Evolutionary conservation across 2,888 invertebrate genomes (phyloP).

Genomic region (Rhagonycha fulva): DNA sequence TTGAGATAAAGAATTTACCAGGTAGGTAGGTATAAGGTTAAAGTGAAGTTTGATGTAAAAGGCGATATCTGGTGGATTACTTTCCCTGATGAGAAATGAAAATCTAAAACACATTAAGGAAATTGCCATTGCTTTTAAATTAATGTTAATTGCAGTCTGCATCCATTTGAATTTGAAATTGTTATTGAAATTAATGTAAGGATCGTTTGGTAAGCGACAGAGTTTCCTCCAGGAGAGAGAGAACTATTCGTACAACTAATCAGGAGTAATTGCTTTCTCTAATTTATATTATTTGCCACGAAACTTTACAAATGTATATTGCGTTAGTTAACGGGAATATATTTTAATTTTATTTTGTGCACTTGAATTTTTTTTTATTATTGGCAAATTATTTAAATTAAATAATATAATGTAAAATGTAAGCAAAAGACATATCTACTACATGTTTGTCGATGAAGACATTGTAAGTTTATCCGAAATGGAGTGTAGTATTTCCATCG

Average conservation of each 20-base stretch:
- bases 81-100: conserved; percentile 56
- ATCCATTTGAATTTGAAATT: conserved; percentile 49
- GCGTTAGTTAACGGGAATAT: neutral
- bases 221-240: conserved; percentile 18
- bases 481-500: conserved; percentile 47
- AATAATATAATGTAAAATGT: conserved; percentile 12
- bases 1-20: conserved; percentile 48
- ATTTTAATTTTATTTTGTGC: neutral
- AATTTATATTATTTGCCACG: conserved; percentile 15
- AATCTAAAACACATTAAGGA: conserved; percentile 57
- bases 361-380: neutral
- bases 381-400: neutral
- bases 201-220: conserved; percentile 27
- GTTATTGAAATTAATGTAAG: conserved; percentile 45
- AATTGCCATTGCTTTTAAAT: conserved; percentile 56
- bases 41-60: conserved; percentile 55
- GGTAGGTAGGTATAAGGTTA: conserved; percentile 46
- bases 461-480: conserved; percentile 49
- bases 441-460: conserved; percentile 45
- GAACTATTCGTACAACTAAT: conserved; percentile 27
- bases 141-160: conserved; percentile 53
- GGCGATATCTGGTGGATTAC: conserved; percentile 53
- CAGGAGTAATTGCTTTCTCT: conserved; percentile 27
- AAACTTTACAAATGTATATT: conserved; percentile 16
- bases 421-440: conserved; percentile 7